Base-by-base conservation (phyloP, 2,113 vertebrate genomes). In the Archilochus colubris region DNA sequence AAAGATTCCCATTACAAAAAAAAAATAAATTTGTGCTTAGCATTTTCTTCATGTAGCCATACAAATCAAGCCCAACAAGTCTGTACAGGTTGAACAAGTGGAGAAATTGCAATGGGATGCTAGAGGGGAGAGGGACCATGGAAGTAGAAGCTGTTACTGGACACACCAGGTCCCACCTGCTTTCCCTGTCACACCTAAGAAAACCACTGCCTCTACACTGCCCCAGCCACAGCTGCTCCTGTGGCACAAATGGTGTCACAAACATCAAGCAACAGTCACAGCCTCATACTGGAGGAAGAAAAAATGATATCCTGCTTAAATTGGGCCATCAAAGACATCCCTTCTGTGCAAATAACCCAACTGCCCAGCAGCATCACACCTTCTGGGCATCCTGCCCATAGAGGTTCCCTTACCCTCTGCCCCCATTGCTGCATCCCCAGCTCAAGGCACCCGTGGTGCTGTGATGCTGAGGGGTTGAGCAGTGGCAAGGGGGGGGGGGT, bases 161-260 rank as follows among this genome's bases (percentile, higher is more conserved):
- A 72, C n/a, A 59, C 25, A 61, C 21, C n/a, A 57, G 78, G 21
- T 59, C 51, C 21, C 76, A 58, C 48, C 48, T 20, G 61, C 73
- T 50, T 48, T 40, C 24, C 12, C 40, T 68, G 57, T 53, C 2
- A 1, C 28, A 33, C 23, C 80, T 4, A 3, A 25, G 72, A 40
- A 36, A 87, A 31, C 5, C 66, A 82, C 36, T 0, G 0, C 21
- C 44, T 68, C 48, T 14, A 2, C 4, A 0, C 23, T 66, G 73
- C 76, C 61, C 23, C 51, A 50, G 46, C 53, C 2, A 2, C 0
- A 5, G 12, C 28, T 43, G 36, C 3, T 77, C 53, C 74, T 38
- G 64, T 0, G 0, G 28, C 69, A 61, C 84, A 38, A 55, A 33
- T 1, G 5, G 3, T 1, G 0, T 3, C 70, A 62, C 31, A 48